Evolutionary conservation across 2,113 vertebrate species (phyloP).

Genomic region (Zosterops lateralis): DNA sequence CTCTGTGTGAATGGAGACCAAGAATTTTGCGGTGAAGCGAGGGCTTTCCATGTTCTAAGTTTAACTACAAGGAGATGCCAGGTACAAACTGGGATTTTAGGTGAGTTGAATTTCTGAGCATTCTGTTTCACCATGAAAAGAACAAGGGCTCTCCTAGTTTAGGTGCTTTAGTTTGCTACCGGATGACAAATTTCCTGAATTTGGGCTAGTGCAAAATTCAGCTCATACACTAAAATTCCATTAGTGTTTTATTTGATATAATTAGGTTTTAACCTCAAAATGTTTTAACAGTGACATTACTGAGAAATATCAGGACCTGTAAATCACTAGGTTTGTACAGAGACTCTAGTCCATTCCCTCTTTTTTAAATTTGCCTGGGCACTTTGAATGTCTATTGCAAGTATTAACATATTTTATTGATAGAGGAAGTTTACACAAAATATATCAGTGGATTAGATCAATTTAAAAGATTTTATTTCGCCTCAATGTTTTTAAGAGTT

Average conservation of each 20-base stretch:
- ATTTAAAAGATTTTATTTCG: neutral
- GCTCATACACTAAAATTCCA: neutral
- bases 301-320: neutral
- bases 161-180: neutral
- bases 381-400: neutral
- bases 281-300: neutral
- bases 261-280: neutral
- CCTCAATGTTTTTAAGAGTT: neutral
- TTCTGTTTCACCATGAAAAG: neutral
- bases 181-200: neutral
- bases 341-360: neutral
- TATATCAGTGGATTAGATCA: neutral
- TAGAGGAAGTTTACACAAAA: neutral
- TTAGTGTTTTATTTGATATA: neutral
- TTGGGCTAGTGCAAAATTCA: neutral
- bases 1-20: neutral
- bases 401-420: neutral
- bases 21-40: neutral
- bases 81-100: neutral
- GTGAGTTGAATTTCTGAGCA: neutral
- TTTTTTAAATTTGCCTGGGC: neutral
- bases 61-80: neutral
- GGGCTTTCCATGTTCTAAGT: rapidly evolving
- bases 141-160: neutral
- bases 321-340: neutral